Evolutionary conservation across 2,888 invertebrate species (phyloP), one percentile per base, ranked within the genome.

Genomic region (Limnephilus auricula): DNA sequence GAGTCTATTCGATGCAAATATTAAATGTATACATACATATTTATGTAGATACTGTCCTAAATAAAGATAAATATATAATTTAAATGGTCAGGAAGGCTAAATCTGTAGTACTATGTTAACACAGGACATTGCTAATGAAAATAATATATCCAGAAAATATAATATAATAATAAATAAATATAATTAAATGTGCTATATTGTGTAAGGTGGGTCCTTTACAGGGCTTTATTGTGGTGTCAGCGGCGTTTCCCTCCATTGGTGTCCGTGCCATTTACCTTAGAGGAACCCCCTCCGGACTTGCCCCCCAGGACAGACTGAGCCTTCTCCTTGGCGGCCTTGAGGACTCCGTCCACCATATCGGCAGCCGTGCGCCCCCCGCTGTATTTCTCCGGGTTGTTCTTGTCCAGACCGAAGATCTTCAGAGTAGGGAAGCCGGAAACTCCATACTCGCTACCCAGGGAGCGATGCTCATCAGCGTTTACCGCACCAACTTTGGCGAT

Each of bases 401-500:
- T 99, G 94, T 98, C 97, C 0, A 96, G 96, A 0, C 98, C 98
- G 95, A 99, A 99, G 85, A 99, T 97, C 95, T 99, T 99, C 93
- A 99, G 97, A 0, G 99, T 99, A 4, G 99, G 99, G 95, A 99
- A 99, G 89, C 99, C 99, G 93, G 96, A 95, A 78, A 99, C 97
- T 82, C 97, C 97, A 95, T 97, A 99, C 94, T 97, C 97, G 1
- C 97, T 96, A 65, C 97, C 98, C 0, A 99, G 95, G 9, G 97
- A 97, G 94, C 98, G 97, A 94, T 99, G 98, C 88, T 98, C 97
- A 94, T 99, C 99, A 82, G 98, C 98, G 96, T 99, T 98, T 0
- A 99, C 97, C 10, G 98, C 98, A 88, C 99, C 99, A 9, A 99
- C 98, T 96, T 99, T 99, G 0, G 98, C 97, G 25, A 99, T 96